Base-by-base conservation (phyloP, 2,888 invertebrate genomes). In the Thereva unica region DNA sequence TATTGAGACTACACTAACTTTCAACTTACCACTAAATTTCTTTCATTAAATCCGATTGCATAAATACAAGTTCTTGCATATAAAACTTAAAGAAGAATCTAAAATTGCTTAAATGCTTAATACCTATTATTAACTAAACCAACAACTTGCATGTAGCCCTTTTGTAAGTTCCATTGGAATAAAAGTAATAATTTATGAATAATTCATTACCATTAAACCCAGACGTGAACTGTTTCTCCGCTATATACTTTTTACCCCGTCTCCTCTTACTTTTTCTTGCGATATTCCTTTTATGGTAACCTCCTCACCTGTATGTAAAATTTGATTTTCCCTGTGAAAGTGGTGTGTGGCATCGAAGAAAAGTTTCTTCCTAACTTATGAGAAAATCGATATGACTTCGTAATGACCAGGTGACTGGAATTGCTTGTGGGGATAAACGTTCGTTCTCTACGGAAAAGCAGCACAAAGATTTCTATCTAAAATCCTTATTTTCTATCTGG, bases 371-470 rank as follows among this genome's bases (percentile, higher is more conserved):
- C 23, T 61, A 50, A 50, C 40, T 61, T 61, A 50, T 61, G 61
- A 41, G 50, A 61, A 61, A 50, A 61, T 61, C 61, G 61, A 61
- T 61, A 61, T 61, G 40, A 61, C 61, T 61, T 61, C 38, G 61
- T 61, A 61, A 61, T 61, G 61, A 61, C 61, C 61, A 61, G 61
- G 61, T 61, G 61, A 61, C 61, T 61, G 50, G 50, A 61, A 61
- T 61, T 61, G 61, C 61, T 61, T 61, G 37, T 61, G 61, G 61
- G 61, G 49, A 61, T 50, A 61, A 23, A 23, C 23, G 23, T 23
- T 23, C 34, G 61, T 41, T 61, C 61, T 41, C 61, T 38, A 50
- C 41, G 40, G 61, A 61, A 23, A 12, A n/a, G 42, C 23, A 8
- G 35, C n/a, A 34, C 23, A 23, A 23, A 23, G 23, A 23, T 23